Evolutionary conservation across 2,888 invertebrate genomes (phyloP), one percentile per base, ranked within the genome.

Genomic region (Girardia tigrina): DNA sequence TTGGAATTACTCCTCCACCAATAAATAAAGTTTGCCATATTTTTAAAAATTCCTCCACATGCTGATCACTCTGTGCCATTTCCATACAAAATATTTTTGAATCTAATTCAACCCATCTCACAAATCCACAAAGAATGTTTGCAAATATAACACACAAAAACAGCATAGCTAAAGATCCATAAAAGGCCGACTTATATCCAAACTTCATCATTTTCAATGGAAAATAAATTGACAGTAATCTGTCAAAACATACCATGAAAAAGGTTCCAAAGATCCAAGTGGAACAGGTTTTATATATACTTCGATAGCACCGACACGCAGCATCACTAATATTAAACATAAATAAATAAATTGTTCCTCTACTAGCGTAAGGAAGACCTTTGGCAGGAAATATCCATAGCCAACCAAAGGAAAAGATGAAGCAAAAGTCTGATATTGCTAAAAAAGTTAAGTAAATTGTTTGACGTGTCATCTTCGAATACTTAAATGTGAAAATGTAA

Each of bases 341-440:
- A n/a, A 70, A 70, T 12, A 12, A 70, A 26, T 70, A 70, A 70
- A 23, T 6, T 70, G 8, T 70, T 12, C 70, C 70, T 6, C 26
- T 70, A n/a, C 12, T 12, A 23, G 70, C 70, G 70, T 70, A 70
- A n/a, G 70, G 70, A 8, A 70, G n/a, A n/a, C 70, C 70, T 70
- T 70, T 70, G n/a, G 70, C 70, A 70, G 26, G n/a, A 70, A 70
- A 70, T 26, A 70, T 70, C 70, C 70, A 70, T 26, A 70, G 20
- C 70, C 70, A 70, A 12, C 70, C 70, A n/a, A 70, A 70, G 26
- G 23, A 23, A 26, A 70, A 23, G n/a, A 70, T 70, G 26, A 23
- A 23, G 6, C 20, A n/a, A 6, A 26, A 70, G 26, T 70, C 70
- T 23, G n/a, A 23, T 12, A 70, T 26, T n/a, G 70, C 70, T 26